Evolutionary conservation across 1,140 invertebrate species (phyloP).

Genomic region (Phymastichus coffea): DNA sequence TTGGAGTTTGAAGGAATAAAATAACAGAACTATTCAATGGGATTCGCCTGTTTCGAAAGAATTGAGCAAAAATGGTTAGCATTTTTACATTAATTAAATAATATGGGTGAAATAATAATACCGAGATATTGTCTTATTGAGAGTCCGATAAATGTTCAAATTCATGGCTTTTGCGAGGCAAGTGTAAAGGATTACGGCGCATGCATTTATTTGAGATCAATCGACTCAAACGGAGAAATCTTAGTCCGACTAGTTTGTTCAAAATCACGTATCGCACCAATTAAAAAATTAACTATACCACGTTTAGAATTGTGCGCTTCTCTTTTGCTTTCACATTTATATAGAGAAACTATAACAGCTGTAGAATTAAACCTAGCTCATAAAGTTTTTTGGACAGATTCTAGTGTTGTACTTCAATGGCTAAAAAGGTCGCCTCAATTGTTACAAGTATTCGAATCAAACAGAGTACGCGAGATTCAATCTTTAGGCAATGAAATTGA

Average conservation of each 20-base stretch:
- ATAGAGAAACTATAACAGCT: not conserved
- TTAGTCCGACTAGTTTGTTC: not conserved
- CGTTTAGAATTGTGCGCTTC: conserved; percentile 42
- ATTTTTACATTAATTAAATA: not conserved
- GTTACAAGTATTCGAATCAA: conserved; percentile 48
- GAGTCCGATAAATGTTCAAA: not conserved
- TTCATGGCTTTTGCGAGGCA: conserved; percentile 36
- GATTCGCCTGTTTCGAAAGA: not conserved
- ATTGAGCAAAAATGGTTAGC: not conserved
- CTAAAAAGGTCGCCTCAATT: conserved; percentile 23
- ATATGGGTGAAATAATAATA: not conserved
- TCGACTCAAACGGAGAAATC: not conserved
- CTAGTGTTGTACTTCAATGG: conserved; percentile 33
- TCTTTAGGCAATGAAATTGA: too few species aligned
- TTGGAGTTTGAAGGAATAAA: not conserved
- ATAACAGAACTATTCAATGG: conserved; percentile 37
- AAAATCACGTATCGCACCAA: conserved; percentile 44
- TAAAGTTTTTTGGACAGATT: conserved; percentile 28
- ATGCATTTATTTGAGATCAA: conserved; percentile 28
- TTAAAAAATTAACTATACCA: conserved; percentile 39
- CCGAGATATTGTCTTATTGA: conserved; percentile 17
- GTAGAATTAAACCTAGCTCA: too few species aligned
- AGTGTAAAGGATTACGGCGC: conserved; percentile 30
- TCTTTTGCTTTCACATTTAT: conserved; percentile 34
- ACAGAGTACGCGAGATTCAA: conserved; percentile 46